Conservation (phyloP, 2,888 invertebrate species). For the Gymnoscelis rufifasciata region DNA sequence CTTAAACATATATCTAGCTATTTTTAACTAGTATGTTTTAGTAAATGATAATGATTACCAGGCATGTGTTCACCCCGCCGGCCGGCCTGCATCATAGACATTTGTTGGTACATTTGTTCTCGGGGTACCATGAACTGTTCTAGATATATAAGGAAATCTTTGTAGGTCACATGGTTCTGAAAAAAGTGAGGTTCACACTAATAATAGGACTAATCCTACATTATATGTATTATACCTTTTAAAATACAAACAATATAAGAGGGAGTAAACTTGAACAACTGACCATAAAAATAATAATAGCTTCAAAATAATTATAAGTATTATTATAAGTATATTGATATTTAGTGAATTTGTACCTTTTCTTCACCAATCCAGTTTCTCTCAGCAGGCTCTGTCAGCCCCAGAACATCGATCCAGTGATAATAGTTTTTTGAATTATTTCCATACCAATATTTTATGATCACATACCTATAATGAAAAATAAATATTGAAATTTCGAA, state of each 20-base stretch:
- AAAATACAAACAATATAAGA: no score
- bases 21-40: no score
- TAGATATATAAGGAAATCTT: slow-evolving; percentile 82
- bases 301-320: not conserved
- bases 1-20: no score
- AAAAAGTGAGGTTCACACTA: no score
- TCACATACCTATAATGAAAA: slow-evolving; percentile 80
- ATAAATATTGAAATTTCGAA: not conserved
- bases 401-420: slow-evolving; percentile 84
- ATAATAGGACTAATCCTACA: no score
- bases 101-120: slow-evolving; percentile 68
- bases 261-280: no score
- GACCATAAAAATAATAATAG: no score
- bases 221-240: no score
- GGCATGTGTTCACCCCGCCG: slow-evolving; percentile 54
- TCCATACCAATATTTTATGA: slow-evolving; percentile 87
- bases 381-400: slow-evolving; percentile 83
- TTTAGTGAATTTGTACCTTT: slow-evolving; percentile 49
- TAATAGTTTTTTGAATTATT: slow-evolving; percentile 85
- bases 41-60: slow-evolving; percentile 39
- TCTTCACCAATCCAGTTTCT: slow-evolving; percentile 85
- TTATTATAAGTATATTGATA: not conserved
- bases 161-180: slow-evolving; percentile 84
- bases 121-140: slow-evolving; percentile 79
- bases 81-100: slow-evolving; percentile 63